Evolutionary conservation across 37 sponge, comb jelly and placozoan species (phyloP).

Genomic region (Aplysina aerophoba): DNA sequence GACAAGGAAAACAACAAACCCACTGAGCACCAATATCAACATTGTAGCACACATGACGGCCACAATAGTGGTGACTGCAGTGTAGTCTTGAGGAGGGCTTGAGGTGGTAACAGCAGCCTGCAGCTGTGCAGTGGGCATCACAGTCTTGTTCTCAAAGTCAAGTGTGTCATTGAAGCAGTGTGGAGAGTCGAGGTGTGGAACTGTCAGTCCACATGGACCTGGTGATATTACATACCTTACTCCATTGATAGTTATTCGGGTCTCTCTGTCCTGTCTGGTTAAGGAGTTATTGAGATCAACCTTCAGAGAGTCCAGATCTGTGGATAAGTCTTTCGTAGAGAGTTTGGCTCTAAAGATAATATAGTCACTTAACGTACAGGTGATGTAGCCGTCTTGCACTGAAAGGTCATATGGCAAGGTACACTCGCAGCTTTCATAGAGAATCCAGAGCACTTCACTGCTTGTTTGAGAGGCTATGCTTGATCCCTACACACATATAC

Average conservation of each 20-base stretch:
- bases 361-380: too few relatives aligned
- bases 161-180: neutral
- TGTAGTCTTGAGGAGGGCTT: neutral
- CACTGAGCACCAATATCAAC: neutral
- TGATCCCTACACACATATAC: neutral
- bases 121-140: neutral
- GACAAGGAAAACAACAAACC: too few relatives aligned
- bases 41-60: neutral
- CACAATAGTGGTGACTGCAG: slow-evolving; percentile 4
- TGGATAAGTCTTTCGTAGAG: too few relatives aligned
- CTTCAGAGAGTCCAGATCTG: too few relatives aligned
- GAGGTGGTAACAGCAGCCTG: neutral
- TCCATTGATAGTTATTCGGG: neutral
- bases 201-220: slow-evolving; percentile 5
- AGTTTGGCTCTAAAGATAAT: too few relatives aligned
- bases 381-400: too few relatives aligned
- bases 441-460: too few relatives aligned
- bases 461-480: neutral
- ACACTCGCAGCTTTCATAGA: too few relatives aligned
- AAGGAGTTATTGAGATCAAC: neutral
- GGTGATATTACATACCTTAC: neutral
- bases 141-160: neutral
- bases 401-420: too few relatives aligned
- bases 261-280: neutral
- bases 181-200: neutral